Base-by-base conservation (phyloP, 1,140 invertebrate genomes). In the Dinoponera quadriceps region DNA sequence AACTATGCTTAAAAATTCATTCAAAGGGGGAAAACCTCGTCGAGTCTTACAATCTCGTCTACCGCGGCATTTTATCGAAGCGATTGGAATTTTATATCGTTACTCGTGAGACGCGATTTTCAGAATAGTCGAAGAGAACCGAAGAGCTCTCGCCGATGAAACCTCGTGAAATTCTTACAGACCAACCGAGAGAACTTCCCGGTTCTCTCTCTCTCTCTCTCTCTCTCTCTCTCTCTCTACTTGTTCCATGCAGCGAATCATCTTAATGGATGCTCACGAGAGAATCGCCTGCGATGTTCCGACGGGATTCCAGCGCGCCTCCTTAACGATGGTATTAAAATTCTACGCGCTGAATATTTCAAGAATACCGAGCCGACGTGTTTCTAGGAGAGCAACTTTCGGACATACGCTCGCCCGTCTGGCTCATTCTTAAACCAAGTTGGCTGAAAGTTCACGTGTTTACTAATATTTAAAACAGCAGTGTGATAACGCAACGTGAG, bases 341-440 rank as follows among this genome's bases (percentile, higher is more conserved):
- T 87, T 88, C 72, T 82, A 65, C 57, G 65, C 18, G 71, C 59
- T 80, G 74, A 88, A 80, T 87, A 72, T 73, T 82, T 68, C n/a
- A 57, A 27, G 55, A 75, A 54, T 75, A 51, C 54, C 44, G 20
- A 68, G 2, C 16, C 18, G 5, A 14, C n/a, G 22, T 48, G 11
- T 51, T 55, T n/a, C 18, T 57, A 27, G 1, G 2, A 62, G 16
- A 78, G 22, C 16, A 48, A 48, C 48, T 77, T 68, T 78, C 20
- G 62, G 13, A 44, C 62, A 3, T 44, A 62, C 13, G 14, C 14
- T 22, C 18, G 59, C 38, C 18, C 18, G 14, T 33, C 20, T 38
- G 16, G 7, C 11, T 11, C 20, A 20, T 66, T 77, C 62, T 49
- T 77, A 54, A 13, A 5, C n/a, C 48, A 38, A 77, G 33, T 65